These are phyloP conservation scores for Boulengeromyrus knoepffleri DNA, from an alignment of 2,113 vertebrate genomes.

Conservation along the genomic window DNA sequence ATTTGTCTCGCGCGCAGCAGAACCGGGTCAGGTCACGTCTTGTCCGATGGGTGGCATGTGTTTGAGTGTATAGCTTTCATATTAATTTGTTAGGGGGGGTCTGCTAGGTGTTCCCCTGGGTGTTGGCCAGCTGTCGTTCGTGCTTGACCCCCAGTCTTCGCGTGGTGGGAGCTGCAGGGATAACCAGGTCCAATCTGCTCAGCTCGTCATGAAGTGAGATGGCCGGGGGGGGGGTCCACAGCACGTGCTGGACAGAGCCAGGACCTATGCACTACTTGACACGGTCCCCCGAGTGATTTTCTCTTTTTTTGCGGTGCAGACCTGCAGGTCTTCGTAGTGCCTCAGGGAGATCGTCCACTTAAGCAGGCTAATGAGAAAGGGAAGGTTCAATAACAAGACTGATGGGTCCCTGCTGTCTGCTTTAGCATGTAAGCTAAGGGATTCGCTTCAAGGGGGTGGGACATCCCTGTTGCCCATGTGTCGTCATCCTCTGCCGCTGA, in stretches of 20 bases:
- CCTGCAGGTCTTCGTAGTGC: background rate
- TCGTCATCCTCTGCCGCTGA: background rate
- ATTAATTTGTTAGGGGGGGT: background rate
- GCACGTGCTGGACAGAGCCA: background rate
- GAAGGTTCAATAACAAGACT: background rate
- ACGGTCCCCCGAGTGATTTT: background rate
- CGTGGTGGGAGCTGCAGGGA: background rate
- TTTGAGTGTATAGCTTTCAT: background rate
- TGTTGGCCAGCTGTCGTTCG: constrained; percentile 30
- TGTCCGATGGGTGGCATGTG: background rate
- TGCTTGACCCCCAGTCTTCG: constrained; percentile 27
- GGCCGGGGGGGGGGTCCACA: background rate
- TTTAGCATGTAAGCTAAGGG: background rate
- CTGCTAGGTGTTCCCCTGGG: constrained; percentile 15
- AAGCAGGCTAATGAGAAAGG: background rate
- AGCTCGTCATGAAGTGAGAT: background rate
- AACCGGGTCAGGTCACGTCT: background rate
- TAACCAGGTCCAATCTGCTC: background rate
- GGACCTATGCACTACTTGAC: constrained; percentile 5
- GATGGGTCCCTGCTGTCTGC: background rate
- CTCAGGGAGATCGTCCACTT: background rate
- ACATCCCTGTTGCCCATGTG: background rate
- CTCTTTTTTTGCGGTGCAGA: background rate
- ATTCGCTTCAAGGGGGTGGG: background rate
- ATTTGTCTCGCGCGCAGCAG: background rate